phyloP scores from a whole-genome alignment of 2,797 vertebrate genomes.

The Hipposideros larvatus region DNA sequence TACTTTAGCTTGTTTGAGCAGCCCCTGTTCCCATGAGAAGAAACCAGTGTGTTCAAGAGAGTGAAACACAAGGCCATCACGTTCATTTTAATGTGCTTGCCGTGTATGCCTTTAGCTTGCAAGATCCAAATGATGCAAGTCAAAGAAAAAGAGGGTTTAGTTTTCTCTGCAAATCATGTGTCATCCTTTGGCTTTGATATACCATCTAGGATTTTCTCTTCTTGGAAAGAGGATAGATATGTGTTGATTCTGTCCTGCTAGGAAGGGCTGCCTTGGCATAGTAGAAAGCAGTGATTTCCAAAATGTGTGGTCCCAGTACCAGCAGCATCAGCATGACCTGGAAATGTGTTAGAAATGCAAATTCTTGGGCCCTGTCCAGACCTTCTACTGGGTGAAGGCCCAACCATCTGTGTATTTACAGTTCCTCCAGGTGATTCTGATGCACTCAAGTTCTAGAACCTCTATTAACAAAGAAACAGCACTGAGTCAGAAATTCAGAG shows the following conservation, averaged over 20 bases:
- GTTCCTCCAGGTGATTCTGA: not conserved
- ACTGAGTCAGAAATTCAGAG: not conserved
- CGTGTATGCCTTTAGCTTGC: not conserved
- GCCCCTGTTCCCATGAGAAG: not conserved
- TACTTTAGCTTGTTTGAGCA: not conserved
- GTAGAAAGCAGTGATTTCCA: not conserved
- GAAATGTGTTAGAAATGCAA: not conserved
- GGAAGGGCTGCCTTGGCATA: not conserved
- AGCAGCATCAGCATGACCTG: not conserved
- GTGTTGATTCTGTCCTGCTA: not conserved
- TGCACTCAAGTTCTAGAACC: not conserved
- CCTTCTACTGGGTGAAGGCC: not conserved
- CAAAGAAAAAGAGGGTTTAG: not conserved
- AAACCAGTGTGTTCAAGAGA: not conserved
- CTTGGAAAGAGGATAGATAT: not conserved
- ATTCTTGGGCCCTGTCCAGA: not conserved
- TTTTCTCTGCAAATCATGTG: constrained; percentile 6
- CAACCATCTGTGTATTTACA: not conserved
- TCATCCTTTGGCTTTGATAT: not conserved
- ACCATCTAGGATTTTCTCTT: not conserved
- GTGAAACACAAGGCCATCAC: not conserved
- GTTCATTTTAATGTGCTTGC: not conserved
- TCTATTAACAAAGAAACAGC: not conserved
- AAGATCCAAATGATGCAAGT: not conserved
- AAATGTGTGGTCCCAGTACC: not conserved